Base-by-base conservation (phyloP, 2,113 vertebrate genomes). In the Chitala chitala region DNA sequence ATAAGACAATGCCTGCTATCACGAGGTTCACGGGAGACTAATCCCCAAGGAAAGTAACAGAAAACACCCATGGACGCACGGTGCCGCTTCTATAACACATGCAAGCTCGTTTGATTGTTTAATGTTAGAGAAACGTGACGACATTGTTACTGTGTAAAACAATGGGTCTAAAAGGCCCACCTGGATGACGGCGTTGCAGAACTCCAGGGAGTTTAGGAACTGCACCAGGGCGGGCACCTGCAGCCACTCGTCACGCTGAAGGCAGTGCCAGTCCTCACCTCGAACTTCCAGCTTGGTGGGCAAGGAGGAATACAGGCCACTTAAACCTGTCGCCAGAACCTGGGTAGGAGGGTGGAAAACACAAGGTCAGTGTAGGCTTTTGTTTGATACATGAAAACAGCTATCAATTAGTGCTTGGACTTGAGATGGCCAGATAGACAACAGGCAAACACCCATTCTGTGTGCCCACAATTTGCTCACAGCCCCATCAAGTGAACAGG, bases 161-260 rank as follows among this genome's bases (percentile, higher is more conserved):
- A 6, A 17, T 15, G 15, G 1, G 38, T 26, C 10, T 31, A 17
- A 9, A 6, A 5, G 9, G 51, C 38, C 79, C 82, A 98, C 96
- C 96, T 99, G 95, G 74, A 96, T 95, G 53, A 98, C 97, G 0
- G 95, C 94, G 29, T 98, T 98, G 86, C 97, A 99, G 79, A 99
- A 99, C 73, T 99, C 96, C 74, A 98, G 88, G 0, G 95, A 98
- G 88, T 99, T 99, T 84, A 98, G 93, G 82, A 98, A 99, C 80
- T 99, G 95, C 66, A 98, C 91, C 0, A 99, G 92, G 3, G 94
- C 31, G 0, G 97, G 96, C 76, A 95, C 89, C 64, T 91, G 84
- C 0, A 93, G 90, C 93, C 95, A 98, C 84, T 99, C 97, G 0
- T 98, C 95, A 51, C 84, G 91, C 83, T 95, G 89, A 26, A 99